These are phyloP conservation scores for Lepidothrix coronata DNA, from an alignment of 2,113 vertebrate species.

Conservation along the genomic window DNA sequence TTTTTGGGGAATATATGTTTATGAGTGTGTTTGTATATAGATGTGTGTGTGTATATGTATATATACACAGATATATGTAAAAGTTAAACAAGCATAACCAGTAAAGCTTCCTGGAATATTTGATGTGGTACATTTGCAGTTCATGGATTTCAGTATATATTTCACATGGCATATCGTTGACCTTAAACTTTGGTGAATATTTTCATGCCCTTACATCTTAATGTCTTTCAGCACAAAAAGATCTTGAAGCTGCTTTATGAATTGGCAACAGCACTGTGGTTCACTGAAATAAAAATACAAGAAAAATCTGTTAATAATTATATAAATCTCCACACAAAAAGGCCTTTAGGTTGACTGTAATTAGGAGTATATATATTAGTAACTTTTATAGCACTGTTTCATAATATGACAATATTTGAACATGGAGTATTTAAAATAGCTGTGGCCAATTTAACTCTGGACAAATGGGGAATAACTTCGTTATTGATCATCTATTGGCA, in stretches of 20 bases:
- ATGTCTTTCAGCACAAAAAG: slow-evolving; percentile 5
- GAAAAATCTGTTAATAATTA: slow-evolving; percentile 13
- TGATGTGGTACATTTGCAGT: neutral
- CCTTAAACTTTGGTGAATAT: slow-evolving; percentile 4
- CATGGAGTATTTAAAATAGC: neutral
- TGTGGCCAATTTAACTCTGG: neutral
- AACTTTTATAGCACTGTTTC: neutral
- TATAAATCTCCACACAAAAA: neutral
- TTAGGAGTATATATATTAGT: neutral
- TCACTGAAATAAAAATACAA: slow-evolving; percentile 22
- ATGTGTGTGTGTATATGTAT: neutral
- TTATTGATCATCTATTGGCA: neutral
- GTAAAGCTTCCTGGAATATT: neutral
- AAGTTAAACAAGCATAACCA: slow-evolving; percentile 1
- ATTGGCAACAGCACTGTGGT: slow-evolving; percentile 7
- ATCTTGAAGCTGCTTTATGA: slow-evolving; percentile 32
- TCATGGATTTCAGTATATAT: neutral
- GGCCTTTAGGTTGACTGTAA: neutral
- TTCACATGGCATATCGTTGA: neutral
- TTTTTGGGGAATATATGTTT: neutral
- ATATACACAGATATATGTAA: neutral
- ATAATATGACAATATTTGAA: neutral
- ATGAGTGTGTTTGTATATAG: neutral
- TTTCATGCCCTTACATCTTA: slow-evolving; percentile 16
- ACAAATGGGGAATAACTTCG: neutral